Evolutionary conservation across 2,113 vertebrate species (phyloP).

Genomic region (Limnothrissa miodon): DNA sequence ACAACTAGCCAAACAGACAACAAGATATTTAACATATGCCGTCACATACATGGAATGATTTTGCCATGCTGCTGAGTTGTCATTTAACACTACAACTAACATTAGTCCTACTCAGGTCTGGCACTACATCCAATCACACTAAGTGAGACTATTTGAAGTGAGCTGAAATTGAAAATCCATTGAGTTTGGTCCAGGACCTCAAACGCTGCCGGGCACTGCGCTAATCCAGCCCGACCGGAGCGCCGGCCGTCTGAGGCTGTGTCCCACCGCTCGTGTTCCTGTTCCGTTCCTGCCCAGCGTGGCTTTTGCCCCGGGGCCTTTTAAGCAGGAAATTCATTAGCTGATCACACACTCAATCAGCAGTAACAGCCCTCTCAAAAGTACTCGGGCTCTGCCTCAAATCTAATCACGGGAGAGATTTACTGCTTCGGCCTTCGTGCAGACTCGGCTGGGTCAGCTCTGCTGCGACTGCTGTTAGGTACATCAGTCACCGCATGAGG

Average conservation of each 20-base stretch:
- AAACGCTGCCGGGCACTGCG: not conserved
- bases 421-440: not conserved
- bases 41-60: no score
- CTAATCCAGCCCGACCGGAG: not conserved
- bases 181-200: not conserved
- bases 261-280: no score
- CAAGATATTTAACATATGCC: not conserved
- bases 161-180: not conserved
- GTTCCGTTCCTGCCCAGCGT: not conserved
- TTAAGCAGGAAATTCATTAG: constrained; percentile 6
- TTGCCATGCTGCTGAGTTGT: not conserved
- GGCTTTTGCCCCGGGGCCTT: not conserved
- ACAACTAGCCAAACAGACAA: constrained; percentile 33
- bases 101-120: not conserved
- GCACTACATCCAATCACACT: not conserved
- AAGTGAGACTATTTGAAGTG: not conserved
- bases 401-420: not conserved
- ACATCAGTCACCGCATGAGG: not conserved
- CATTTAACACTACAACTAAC: not conserved
- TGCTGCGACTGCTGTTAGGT: not conserved
- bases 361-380: constrained; percentile 2
- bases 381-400: not conserved
- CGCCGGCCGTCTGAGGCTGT: not conserved
- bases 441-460: not conserved
- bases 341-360: constrained; percentile 6